Conservation (phyloP, 2,888 invertebrate genomes). For the Caenorhabditis zanzibari region DNA sequence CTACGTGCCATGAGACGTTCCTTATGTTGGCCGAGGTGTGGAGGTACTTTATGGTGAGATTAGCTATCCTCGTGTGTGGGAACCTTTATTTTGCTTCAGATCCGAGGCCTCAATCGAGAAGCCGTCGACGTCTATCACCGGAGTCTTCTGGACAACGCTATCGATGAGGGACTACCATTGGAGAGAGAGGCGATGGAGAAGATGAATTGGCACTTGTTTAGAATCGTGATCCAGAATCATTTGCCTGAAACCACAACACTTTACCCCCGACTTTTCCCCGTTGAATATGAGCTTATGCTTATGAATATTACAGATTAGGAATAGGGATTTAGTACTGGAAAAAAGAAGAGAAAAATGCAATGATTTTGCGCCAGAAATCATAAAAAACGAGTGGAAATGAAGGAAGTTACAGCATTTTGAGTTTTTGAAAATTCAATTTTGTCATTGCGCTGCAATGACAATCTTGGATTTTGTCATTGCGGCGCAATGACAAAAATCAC, state of each 20-base stretch:
- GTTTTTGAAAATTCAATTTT: too few relatives aligned
- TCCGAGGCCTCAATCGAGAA: neutral
- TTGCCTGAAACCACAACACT: conserved; percentile 16
- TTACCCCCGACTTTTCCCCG: conserved; percentile 56
- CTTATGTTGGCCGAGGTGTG: conserved; percentile 64
- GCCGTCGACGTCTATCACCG: conserved; percentile 50
- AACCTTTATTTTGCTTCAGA: conserved; percentile 19
- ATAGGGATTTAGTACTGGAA: too few relatives aligned
- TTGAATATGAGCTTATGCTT: conserved; percentile 33
- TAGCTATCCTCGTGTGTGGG: neutral
- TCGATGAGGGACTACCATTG: conserved; percentile 49
- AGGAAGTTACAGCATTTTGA: too few relatives aligned
- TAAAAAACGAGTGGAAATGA: too few relatives aligned
- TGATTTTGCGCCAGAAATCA: too few relatives aligned
- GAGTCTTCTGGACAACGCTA: conserved; percentile 26
- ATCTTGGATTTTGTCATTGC: too few relatives aligned
- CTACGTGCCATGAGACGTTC: conserved; percentile 50
- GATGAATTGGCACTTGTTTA: conserved; percentile 22
- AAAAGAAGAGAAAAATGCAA: too few relatives aligned
- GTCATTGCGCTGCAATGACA: too few relatives aligned
- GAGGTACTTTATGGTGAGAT: conserved; percentile 44
- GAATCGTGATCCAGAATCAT: conserved; percentile 58
- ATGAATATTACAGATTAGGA: neutral
- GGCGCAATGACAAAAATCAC: too few relatives aligned
- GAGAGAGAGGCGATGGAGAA: conserved; percentile 43